Base-by-base conservation (phyloP, 2,797 vertebrate species). In the Neosalanx taihuensis region DNA sequence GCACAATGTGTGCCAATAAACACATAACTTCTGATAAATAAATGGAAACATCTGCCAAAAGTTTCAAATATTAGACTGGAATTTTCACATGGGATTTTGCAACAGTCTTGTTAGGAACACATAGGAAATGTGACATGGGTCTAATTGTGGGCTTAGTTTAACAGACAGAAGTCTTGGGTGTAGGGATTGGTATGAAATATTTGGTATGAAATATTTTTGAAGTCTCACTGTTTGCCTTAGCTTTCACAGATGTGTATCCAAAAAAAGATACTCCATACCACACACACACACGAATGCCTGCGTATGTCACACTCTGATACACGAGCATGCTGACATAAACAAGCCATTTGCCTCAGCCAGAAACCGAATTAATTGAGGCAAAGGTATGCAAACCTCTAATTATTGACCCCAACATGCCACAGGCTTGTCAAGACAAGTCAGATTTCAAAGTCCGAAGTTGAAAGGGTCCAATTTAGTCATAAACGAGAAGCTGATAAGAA, bases 271-370 rank as follows among this genome's bases (percentile, higher is more conserved):
- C 23, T n/a, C 6, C 67, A 69, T 53, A 69, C 6, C 53, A 69
- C 31, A 66, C 35, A 49, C 64, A 66, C 41, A 66, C 37, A 66
- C 18, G 20, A 3, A 20, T 49, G 41, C 17, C 26, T 1, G 35
- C 30, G 26, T n/a, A 37, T 9, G 13, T 35, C 68, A 41, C 56
- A 69, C 30, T 20, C 30, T 60, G 57, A 61, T 9, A 70, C 68
- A 70, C 56, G 53, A 17, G 64, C 13, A 57, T 35, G 31, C 60
- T 53, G 37, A 69, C 46, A 69, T 33, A 69, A n/a, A 73, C 56
- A 56, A 46, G 10, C 41, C 41, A 46, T 46, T 12, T 46, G 41
- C 41, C 41, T 46, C 41, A 46, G 41, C 41, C 41, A 46, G 41
- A 13, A 46, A 46, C 41, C 3, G 41, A 46, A 46, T 12, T 46